These are phyloP conservation scores for Oscheius sp. DNA, from an alignment of 1,140 invertebrate species.

Conservation along the genomic window DNA sequence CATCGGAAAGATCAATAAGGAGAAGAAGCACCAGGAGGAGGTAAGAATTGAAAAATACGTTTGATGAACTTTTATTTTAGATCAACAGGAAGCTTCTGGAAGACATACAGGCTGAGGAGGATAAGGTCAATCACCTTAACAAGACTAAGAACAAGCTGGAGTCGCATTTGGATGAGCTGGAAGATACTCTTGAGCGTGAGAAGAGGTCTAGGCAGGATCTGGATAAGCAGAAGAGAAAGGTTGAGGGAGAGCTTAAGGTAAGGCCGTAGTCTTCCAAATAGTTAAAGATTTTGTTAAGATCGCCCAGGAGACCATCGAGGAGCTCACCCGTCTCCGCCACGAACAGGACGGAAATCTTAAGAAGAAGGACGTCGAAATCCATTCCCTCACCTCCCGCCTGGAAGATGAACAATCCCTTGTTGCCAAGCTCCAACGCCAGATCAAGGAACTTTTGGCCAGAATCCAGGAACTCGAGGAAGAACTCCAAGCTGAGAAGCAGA, in stretches of 20 bases:
- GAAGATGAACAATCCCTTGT: constrained; percentile 97
- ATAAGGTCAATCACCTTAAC: constrained; percentile 98
- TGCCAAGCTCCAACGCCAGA: constrained; percentile 91
- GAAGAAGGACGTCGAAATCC: constrained; percentile 55
- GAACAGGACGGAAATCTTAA: constrained; percentile 55
- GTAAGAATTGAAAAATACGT: constrained; percentile 25
- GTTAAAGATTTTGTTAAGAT: constrained; percentile 66
- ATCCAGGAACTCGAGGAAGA: constrained; percentile 89
- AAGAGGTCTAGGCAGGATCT: constrained; percentile 95
- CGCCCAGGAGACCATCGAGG: constrained; percentile 71
- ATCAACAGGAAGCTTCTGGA: constrained; percentile 89
- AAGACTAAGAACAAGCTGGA: constrained; percentile 96
- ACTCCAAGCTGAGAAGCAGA: constrained; percentile 92
- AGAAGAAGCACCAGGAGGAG: constrained; percentile 94
- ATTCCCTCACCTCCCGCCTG: constrained; percentile 69
- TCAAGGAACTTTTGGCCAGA: constrained; percentile 86
- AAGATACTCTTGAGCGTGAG: constrained; percentile 95
- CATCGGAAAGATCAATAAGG: constrained; percentile 97
- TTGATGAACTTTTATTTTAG: constrained; percentile 36
- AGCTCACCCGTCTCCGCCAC: constrained; percentile 48
- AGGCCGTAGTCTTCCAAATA: background rate
- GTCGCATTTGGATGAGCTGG: constrained; percentile 86
- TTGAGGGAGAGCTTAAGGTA: constrained; percentile 90
- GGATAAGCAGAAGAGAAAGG: constrained; percentile 88
- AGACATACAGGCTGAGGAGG: constrained; percentile 92